Conservation (phyloP, 92 coral and sea anemone genomes). For the Metridium senile region DNA sequence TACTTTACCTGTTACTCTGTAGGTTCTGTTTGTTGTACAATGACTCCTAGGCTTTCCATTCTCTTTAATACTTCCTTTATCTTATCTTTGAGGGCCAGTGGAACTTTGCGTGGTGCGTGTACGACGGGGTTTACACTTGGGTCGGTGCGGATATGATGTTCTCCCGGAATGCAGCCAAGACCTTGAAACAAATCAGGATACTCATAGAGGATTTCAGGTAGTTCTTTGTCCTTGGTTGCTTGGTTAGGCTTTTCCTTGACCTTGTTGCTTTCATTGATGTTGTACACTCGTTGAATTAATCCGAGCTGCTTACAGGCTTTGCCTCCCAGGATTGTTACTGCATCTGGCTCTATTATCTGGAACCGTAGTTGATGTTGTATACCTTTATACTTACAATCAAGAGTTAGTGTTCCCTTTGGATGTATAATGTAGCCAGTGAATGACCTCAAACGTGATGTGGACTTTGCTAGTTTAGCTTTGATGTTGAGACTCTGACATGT, state of each 20-base stretch:
- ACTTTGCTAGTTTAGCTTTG: not conserved
- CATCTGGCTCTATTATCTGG: constrained; percentile 1
- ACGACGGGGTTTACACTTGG: not conserved
- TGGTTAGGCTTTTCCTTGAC: not conserved
- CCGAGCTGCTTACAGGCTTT: not conserved
- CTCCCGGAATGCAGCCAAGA: not conserved
- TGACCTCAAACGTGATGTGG: constrained; percentile 6
- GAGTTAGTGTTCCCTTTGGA: constrained; percentile 5
- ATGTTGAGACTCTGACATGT: constrained; percentile 8
- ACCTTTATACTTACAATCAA: constrained; percentile 10
- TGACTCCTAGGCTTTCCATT: too few species aligned
- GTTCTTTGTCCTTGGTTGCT: not conserved
- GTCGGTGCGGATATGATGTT: not conserved
- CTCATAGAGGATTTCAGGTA: too few species aligned
- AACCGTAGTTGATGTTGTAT: not conserved
- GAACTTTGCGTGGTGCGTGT: not conserved
- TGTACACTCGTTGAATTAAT: not conserved
- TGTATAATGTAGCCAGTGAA: constrained; percentile 1
- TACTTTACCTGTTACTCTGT: too few species aligned
- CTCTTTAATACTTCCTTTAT: too few species aligned
- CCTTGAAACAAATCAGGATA: too few species aligned
- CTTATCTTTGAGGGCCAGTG: too few species aligned
- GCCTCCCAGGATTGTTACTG: not conserved
- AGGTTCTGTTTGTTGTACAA: too few species aligned
- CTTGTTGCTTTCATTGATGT: not conserved